Percentiles rank a stretch among this genome's conserved stretches.
phyloP scores from a whole-genome alignment of 2,113 vertebrate species.

The Cromileptes altivelis region DNA sequence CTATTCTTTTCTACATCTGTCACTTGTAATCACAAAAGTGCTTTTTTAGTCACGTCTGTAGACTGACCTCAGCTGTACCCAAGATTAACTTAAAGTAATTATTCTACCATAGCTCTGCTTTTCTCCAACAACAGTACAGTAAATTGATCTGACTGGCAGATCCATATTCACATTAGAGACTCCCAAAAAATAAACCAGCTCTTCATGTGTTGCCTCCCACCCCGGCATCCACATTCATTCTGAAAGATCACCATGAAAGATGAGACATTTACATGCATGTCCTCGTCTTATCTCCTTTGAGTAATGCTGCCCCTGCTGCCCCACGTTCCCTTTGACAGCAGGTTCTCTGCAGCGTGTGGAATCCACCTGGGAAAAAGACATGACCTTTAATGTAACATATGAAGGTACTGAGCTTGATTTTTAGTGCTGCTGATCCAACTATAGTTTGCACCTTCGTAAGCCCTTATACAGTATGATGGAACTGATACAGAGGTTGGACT shows the following conservation, averaged over 20 bases:
- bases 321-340: neutral
- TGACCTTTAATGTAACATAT: neutral
- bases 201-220: neutral
- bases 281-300: neutral
- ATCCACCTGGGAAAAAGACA: conserved; percentile 4
- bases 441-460: neutral
- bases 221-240: neutral
- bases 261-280: neutral
- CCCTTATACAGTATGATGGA: neutral
- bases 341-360: neutral
- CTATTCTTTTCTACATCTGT: neutral
- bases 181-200: neutral
- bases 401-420: neutral
- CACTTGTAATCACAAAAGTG: neutral
- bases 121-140: neutral
- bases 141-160: neutral
- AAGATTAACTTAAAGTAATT: neutral
- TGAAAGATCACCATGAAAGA: neutral
- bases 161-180: neutral
- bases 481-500: neutral
- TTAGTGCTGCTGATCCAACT: neutral
- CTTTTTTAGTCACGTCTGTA: neutral
- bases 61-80: neutral
- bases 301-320: neutral
- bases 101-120: too few species aligned